These are phyloP conservation scores for Dolichotis patagonum DNA, from an alignment of 2,113 vertebrate genomes.

Conservation along the genomic window DNA sequence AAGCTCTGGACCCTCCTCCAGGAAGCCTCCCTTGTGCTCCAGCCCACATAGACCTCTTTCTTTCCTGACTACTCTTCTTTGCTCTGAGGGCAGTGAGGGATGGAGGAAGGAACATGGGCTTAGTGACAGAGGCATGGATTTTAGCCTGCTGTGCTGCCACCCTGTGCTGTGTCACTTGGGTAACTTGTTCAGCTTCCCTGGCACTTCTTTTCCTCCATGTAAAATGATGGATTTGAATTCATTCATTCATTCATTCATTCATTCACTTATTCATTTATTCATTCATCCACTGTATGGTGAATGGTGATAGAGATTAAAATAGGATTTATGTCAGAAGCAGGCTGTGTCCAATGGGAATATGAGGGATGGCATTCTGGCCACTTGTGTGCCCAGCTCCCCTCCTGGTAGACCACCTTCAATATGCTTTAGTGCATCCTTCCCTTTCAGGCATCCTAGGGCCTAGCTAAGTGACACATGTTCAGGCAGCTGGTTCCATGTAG, in stretches of 20 bases:
- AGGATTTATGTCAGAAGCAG: background rate
- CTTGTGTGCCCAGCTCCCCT: background rate
- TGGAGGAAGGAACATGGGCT: background rate
- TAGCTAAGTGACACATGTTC: background rate
- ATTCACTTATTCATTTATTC: too few relatives aligned
- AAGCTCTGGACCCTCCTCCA: background rate
- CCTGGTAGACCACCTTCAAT: fast-evolving
- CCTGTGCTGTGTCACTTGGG: background rate
- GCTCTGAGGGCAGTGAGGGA: background rate
- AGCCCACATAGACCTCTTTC: background rate
- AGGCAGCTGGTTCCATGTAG: background rate
- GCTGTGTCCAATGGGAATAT: background rate
- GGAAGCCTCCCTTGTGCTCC: background rate
- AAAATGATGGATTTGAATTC: background rate
- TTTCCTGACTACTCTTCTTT: background rate
- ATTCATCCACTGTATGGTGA: background rate
- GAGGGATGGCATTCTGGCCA: background rate
- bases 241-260: background rate
- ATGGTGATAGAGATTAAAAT: background rate
- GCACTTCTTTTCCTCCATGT: background rate
- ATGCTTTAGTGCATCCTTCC: background rate
- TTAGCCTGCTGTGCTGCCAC: background rate
- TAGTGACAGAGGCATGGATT: background rate
- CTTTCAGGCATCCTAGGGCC: background rate
- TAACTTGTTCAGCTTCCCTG: background rate